Conservation (phyloP, 2,113 vertebrate species). For the Epinephelus cyanopodus region DNA sequence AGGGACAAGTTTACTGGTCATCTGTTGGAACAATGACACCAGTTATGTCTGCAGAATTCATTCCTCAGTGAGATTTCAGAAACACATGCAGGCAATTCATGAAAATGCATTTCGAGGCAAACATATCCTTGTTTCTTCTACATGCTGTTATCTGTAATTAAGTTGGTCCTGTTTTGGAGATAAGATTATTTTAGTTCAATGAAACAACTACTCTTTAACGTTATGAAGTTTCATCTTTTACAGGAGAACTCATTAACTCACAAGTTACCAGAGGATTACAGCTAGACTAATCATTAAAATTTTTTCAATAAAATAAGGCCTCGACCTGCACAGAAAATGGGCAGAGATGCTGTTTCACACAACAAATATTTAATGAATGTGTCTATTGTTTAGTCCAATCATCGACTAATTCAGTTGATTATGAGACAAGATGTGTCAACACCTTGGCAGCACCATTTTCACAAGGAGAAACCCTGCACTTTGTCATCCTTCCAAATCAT, state of each 20-base stretch:
- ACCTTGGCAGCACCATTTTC: too few relatives aligned
- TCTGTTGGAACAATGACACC: conserved; percentile 22
- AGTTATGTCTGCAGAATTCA: conserved; percentile 8
- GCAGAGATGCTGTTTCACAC: too few relatives aligned
- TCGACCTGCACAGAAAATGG: too few relatives aligned
- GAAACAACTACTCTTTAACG: background rate
- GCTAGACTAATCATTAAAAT: too few relatives aligned
- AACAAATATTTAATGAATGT: too few relatives aligned
- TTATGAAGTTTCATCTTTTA: background rate
- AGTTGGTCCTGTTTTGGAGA: background rate
- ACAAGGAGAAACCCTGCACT: too few relatives aligned
- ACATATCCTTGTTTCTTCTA: background rate
- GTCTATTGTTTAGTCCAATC: too few relatives aligned
- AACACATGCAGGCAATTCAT: background rate
- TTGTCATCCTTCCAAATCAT: background rate
- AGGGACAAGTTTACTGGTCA: conserved; percentile 40
- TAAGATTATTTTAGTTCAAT: background rate
- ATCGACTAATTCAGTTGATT: too few relatives aligned
- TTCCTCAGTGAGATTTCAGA: background rate
- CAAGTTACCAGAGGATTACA: background rate
- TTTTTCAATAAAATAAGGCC: too few relatives aligned
- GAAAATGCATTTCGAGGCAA: background rate
- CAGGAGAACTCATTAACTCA: background rate
- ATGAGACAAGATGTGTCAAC: too few relatives aligned
- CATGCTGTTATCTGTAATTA: background rate